A percentile compares a stretch with the other conserved stretches of the same genome.
Conservation (phyloP, 2,888 invertebrate species). For the Platerodrilus igneus region DNA sequence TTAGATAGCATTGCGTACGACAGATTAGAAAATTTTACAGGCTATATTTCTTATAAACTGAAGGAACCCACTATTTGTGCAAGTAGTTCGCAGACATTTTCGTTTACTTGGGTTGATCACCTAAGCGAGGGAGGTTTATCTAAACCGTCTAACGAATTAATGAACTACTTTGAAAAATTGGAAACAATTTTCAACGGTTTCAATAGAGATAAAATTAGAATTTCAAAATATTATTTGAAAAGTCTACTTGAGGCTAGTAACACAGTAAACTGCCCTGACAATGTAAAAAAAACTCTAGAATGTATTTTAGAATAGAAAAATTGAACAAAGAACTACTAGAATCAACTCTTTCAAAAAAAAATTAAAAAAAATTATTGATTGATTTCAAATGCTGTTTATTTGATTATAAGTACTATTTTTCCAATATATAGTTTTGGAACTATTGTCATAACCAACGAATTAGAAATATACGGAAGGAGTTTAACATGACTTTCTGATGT, state of each 20-base stretch:
- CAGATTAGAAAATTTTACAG: too few species aligned
- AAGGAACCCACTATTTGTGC: too few species aligned
- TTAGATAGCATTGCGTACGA: too few species aligned
- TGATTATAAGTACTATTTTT: too few species aligned
- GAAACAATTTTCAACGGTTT: slow-evolving; percentile 16
- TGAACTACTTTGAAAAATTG: slow-evolving; percentile 18
- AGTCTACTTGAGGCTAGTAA: slow-evolving; percentile 5
- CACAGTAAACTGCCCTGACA: slow-evolving; percentile 4
- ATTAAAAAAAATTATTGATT: too few species aligned
- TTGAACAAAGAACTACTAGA: slow-evolving; percentile 5
- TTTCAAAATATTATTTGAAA: slow-evolving; percentile 13
- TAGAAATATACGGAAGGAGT: too few species aligned
- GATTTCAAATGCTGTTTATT: too few species aligned
- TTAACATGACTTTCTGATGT: too few species aligned
- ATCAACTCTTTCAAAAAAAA: too few species aligned
- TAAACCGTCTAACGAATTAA: slow-evolving; percentile 20
- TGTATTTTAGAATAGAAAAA: slow-evolving; percentile 8
- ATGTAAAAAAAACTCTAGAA: slow-evolving; percentile 6
- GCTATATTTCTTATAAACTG: too few species aligned
- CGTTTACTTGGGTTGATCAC: slow-evolving; percentile 22
- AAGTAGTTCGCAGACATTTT: not conserved
- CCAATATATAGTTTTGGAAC: too few species aligned
- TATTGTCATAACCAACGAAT: too few species aligned
- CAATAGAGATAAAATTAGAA: slow-evolving; percentile 10
- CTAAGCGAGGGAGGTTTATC: slow-evolving; percentile 22